Conservation (phyloP, 2,113 vertebrate species). For the Pseudopodoces humilis region DNA sequence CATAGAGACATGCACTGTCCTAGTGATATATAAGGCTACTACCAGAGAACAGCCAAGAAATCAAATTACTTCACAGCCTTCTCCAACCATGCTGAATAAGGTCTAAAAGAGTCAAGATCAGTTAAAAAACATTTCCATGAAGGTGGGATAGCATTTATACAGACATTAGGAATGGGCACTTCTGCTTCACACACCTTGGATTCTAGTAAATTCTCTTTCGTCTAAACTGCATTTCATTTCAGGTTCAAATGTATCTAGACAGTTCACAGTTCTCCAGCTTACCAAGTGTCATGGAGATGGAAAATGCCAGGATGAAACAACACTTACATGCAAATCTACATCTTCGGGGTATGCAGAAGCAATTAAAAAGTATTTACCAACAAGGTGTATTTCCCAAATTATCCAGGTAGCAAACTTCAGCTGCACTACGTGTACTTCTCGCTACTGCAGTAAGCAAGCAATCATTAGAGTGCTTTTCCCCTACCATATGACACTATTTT, state of each 20-base stretch:
- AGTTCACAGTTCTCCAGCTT: not conserved
- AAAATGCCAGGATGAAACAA: not conserved
- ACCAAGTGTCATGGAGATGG: not conserved
- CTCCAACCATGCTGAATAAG: not conserved
- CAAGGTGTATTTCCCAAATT: not conserved
- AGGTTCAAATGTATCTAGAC: not conserved
- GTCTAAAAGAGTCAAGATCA: not conserved
- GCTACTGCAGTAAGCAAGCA: not conserved
- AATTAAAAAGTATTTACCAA: not conserved
- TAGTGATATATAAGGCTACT: not conserved
- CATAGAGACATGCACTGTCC: not conserved
- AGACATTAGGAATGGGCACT: not conserved
- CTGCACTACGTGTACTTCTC: not conserved
- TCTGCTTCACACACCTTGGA: not conserved
- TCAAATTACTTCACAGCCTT: not conserved
- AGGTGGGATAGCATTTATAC: not conserved
- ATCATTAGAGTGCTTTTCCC: not conserved
- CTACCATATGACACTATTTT: not conserved
- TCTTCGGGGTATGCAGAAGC: not conserved
- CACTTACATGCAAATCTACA: not conserved
- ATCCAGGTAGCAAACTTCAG: not conserved
- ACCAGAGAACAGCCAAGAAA: not conserved
- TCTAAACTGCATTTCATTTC: not conserved
- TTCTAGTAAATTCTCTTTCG: not conserved
- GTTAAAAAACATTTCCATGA: not conserved